Conservation (phyloP, 2,797 vertebrate genomes). For the Spinus pinus region DNA sequence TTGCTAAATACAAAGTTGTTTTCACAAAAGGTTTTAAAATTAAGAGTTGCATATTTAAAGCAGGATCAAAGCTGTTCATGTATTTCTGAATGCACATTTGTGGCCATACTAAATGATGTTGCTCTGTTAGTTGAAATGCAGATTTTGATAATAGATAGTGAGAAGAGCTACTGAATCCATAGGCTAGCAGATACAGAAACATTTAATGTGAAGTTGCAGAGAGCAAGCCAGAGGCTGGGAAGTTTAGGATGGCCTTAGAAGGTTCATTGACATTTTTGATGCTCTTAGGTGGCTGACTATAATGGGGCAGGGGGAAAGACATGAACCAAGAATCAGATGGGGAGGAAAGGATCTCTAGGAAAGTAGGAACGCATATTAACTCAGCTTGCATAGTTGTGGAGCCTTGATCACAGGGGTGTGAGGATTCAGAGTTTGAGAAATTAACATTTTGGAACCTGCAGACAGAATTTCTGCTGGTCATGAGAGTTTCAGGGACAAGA, state of each 20-base stretch:
- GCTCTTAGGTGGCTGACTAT: background rate
- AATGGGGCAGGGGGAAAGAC: fast-evolving
- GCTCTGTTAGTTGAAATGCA: background rate
- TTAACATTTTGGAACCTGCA: background rate
- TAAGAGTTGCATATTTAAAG: background rate
- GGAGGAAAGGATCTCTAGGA: background rate
- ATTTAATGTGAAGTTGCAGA: background rate
- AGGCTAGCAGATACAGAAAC: background rate
- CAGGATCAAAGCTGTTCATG: background rate
- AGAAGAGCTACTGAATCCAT: background rate
- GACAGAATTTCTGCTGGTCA: background rate
- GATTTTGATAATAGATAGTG: background rate
- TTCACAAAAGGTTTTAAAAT: background rate
- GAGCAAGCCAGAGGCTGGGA: background rate
- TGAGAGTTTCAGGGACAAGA: background rate
- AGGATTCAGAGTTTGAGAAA: background rate
- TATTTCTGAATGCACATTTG: background rate
- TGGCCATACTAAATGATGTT: background rate
- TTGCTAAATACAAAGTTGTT: background rate
- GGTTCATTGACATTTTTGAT: background rate
- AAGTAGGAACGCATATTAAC: fast-evolving
- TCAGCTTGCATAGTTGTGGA: background rate
- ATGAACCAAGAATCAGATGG: fast-evolving
- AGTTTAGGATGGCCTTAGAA: background rate
- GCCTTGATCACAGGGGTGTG: background rate